Evolutionary conservation across 2,113 vertebrate species (phyloP).

Genomic region (Stegastes partitus): DNA sequence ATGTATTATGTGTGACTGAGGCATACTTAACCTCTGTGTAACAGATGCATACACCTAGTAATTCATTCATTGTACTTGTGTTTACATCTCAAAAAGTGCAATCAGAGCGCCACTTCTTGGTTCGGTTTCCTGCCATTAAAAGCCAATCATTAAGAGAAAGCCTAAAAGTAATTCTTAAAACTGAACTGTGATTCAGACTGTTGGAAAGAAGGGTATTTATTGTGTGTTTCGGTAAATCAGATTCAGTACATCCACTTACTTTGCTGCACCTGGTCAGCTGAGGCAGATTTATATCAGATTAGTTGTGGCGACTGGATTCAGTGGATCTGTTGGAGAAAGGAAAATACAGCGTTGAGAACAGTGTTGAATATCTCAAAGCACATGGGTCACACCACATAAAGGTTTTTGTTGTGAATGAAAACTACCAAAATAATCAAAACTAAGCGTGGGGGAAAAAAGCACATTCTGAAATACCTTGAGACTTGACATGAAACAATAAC

Average conservation of each 20-base stretch:
- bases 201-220: not conserved
- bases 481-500: too few species aligned
- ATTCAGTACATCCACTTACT: conserved; percentile 48
- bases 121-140: not conserved
- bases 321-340: conserved; percentile 45
- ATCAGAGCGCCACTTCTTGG: not conserved
- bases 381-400: not conserved
- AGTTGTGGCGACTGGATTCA: not conserved
- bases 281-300: conserved; percentile 32
- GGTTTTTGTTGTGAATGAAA: too few species aligned
- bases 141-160: too few species aligned
- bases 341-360: conserved; percentile 1
- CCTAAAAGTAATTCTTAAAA: not conserved
- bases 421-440: too few species aligned
- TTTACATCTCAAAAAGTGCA: not conserved
- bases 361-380: not conserved
- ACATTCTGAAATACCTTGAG: too few species aligned
- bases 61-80: not conserved
- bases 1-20: not conserved
- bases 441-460: too few species aligned
- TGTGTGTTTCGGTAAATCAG: not conserved
- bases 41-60: not conserved
- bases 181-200: not conserved
- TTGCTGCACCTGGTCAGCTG: conserved; percentile 32
- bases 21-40: not conserved